phyloP scores from a whole-genome alignment of 2,113 vertebrate species.

The Neodontobutis hainanensis region DNA sequence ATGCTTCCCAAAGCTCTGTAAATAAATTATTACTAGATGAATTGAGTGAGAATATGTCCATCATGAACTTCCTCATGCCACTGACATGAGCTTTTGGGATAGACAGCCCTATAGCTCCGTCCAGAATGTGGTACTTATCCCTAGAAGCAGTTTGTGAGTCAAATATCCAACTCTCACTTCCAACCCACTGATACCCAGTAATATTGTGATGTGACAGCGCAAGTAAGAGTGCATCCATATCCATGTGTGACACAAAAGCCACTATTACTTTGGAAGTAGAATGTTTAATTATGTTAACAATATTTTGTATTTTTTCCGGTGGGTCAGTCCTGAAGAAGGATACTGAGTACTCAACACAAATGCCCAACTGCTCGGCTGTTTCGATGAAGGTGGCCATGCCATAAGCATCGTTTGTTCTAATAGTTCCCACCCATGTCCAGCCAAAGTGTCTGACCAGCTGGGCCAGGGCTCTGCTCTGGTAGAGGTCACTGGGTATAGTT shows the following conservation, averaged over 20 bases:
- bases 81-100: constrained; percentile 68
- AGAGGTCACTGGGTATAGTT: constrained; percentile 72
- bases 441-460: constrained; percentile 70
- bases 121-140: constrained; percentile 62
- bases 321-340: constrained; percentile 71
- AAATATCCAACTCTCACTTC: constrained; percentile 74
- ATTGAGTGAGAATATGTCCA: constrained; percentile 61
- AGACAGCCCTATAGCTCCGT: constrained; percentile 75
- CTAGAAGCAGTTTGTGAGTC: constrained; percentile 61
- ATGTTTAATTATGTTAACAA: constrained; percentile 68
- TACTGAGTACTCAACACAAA: constrained; percentile 69
- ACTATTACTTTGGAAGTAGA: constrained; percentile 74
- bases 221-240: constrained; percentile 61
- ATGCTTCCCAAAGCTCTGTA: constrained; percentile 69
- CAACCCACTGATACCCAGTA: constrained; percentile 78
- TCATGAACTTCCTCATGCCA: constrained; percentile 73
- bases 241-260: constrained; percentile 63
- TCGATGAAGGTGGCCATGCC: constrained; percentile 71
- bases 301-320: constrained; percentile 53
- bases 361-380: constrained; percentile 53
- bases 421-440: constrained; percentile 73
- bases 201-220: constrained; percentile 68
- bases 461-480: constrained; percentile 70
- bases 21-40: constrained; percentile 61
- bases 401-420: constrained; percentile 73